Evolutionary conservation across 2,797 vertebrate species (phyloP), one percentile per base, ranked within the genome.

Genomic region (Epinephelus awoara): DNA sequence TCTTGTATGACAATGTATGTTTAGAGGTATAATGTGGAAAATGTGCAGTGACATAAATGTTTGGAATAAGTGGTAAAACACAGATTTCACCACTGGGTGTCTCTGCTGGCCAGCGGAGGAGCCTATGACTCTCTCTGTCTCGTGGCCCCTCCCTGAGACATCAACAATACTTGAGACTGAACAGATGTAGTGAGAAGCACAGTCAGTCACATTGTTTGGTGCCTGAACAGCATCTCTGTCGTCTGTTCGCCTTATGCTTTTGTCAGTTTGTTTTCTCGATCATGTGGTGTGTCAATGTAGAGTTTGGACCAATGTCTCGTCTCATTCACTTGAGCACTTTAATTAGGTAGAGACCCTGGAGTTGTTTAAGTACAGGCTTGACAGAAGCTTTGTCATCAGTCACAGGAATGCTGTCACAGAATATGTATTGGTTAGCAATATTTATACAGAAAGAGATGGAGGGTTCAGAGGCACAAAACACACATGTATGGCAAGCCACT

Each of bases 281-380:
- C 7, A 66, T 50, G 73, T 67, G 7, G 70, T 75, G 59, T 10
- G 15, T 66, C 70, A 42, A 58, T 40, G 47, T 80, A 65, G 69
- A 80, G 61, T 90, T 85, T 72, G 77, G 64, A 85, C 76, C 61
- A 59, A 83, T 15, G 52, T 89, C 76, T 85, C 6, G 34, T 89
- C 85, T 83, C 49, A 72, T 89, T 91, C 80, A 90, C 85, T 86
- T 79, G 77, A 89, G 92, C 93, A 94, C 92, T 94, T 93, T 92
- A 94, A 87, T 85, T 88, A 88, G 56, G 10, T 72, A 15, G 69
- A 86, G 85, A 88, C 89, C 93, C 91, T 94, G 93, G 93, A 93
- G 93, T 92, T 91, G 84, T 77, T 85, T 69, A 38, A 86, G 82
- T 70, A 85, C 83, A 82, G 19, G 66, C 75, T 61, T 57, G 15